Percentiles rank a stretch among this genome's conserved stretches.
Conservation (phyloP, 2,113 vertebrate species). For the Upupa epops region DNA sequence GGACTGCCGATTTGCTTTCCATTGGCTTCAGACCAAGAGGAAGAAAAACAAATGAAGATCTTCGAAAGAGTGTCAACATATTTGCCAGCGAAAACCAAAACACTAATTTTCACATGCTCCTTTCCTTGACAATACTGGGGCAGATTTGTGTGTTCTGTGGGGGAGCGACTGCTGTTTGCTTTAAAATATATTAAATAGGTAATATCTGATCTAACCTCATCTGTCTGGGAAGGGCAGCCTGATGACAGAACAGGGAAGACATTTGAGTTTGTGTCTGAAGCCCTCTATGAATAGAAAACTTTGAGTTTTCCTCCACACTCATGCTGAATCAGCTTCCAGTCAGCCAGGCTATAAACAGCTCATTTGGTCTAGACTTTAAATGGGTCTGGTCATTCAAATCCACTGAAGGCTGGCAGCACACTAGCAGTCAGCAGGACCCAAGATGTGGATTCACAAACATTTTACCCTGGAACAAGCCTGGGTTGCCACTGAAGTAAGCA, state of each 20-base stretch:
- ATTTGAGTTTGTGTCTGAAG: neutral
- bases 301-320: neutral
- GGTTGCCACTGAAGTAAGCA: neutral
- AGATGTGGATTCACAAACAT: neutral
- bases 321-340: neutral
- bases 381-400: neutral
- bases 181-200: neutral
- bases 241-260: neutral
- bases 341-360: neutral
- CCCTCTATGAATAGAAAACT: neutral
- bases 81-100: slow-evolving; percentile 6
- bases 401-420: neutral
- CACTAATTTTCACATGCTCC: slow-evolving; percentile 6
- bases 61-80: slow-evolving; percentile 38
- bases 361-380: neutral
- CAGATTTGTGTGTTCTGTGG: neutral
- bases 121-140: neutral
- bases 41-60: slow-evolving; percentile 53
- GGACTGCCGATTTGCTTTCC: slow-evolving; percentile 11
- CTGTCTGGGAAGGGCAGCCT: neutral
- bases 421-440: neutral
- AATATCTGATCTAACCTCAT: neutral
- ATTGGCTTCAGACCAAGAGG: slow-evolving; percentile 5
- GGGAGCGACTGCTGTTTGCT: neutral
- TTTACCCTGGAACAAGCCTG: neutral